Percentiles rank a stretch among this genome's conserved stretches.
Conservation (phyloP, 1,140 invertebrate species). For the Sitodiplosis mosellana region DNA sequence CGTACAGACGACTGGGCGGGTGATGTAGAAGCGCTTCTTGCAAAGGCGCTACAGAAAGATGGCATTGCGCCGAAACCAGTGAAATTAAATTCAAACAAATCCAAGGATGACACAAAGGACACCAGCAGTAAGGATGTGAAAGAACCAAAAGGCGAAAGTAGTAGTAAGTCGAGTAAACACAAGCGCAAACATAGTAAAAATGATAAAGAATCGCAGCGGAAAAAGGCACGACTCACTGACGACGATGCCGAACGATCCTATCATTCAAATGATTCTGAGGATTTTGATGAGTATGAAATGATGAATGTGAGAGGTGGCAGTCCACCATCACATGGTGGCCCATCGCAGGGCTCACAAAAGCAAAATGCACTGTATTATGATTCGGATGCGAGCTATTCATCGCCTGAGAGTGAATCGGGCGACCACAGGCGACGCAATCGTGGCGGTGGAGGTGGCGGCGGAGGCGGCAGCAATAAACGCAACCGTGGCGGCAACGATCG, state of each 20-base stretch:
- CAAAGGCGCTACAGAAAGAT: constrained; percentile 39
- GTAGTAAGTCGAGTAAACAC: constrained; percentile 25
- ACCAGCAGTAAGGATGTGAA: constrained; percentile 21
- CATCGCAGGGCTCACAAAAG: constrained; percentile 8
- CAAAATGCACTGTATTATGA: constrained; percentile 29
- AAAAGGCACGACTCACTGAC: constrained; percentile 8
- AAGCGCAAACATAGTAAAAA: constrained; percentile 20
- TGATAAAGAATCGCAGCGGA: constrained; percentile 6
- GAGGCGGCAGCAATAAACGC: too few relatives aligned
- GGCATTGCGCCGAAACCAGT: constrained; percentile 25
- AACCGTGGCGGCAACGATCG: constrained; percentile 18
- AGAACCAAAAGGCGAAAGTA: constrained; percentile 29
- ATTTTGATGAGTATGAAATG: constrained; percentile 59
- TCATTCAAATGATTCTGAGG: constrained; percentile 10
- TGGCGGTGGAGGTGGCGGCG: constrained; percentile 19
- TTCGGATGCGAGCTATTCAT: constrained; percentile 26
- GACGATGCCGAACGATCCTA: constrained; percentile 6
- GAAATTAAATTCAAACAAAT: constrained; percentile 23
- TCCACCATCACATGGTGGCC: constrained; percentile 26
- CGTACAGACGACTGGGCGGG: constrained; percentile 52
- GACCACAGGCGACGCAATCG: constrained; percentile 25
- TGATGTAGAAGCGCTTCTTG: constrained; percentile 53
- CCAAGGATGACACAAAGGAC: constrained; percentile 29
- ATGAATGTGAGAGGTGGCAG: constrained; percentile 55
- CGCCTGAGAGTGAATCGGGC: constrained; percentile 32